Conservation (phyloP, 1,140 invertebrate species). For the Cyclina sinensis region DNA sequence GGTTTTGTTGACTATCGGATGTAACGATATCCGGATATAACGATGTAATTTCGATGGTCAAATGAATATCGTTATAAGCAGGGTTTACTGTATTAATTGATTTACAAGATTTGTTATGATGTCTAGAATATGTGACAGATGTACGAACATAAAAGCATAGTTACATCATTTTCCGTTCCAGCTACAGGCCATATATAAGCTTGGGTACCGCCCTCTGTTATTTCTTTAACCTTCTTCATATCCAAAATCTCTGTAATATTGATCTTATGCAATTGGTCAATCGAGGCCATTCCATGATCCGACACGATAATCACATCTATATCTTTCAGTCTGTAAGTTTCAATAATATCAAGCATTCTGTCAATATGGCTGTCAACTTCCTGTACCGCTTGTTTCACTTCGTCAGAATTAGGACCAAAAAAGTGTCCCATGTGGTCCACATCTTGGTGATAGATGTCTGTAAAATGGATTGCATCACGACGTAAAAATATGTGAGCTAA, state of each 20-base stretch:
- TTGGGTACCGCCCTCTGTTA: conserved; percentile 81
- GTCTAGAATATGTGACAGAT: too few relatives aligned
- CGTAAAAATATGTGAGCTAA: too few relatives aligned
- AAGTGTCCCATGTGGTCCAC: conserved; percentile 80
- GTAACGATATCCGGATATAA: too few relatives aligned
- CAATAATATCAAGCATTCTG: conserved; percentile 76
- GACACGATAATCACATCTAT: conserved; percentile 87
- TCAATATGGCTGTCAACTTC: conserved; percentile 79
- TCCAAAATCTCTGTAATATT: conserved; percentile 81
- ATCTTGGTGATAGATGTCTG: conserved; percentile 79
- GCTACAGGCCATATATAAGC: conserved; percentile 81
- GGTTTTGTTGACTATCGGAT: too few relatives aligned
- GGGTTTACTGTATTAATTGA: too few relatives aligned
- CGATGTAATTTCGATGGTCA: too few relatives aligned
- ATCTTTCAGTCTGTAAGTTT: conserved; percentile 61
- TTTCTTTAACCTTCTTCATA: conserved; percentile 75
- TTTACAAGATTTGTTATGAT: too few relatives aligned
- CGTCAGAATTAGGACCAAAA: conserved; percentile 74
- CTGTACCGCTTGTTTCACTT: conserved; percentile 68
- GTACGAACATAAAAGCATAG: too few relatives aligned
- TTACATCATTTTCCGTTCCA: conserved; percentile 75
- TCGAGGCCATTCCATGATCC: conserved; percentile 87
- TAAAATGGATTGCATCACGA: too few relatives aligned
- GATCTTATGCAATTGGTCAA: conserved; percentile 77
- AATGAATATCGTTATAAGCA: too few relatives aligned